Percentiles rank a stretch among this genome's conserved stretches.
phyloP scores from a whole-genome alignment of 64 coral and sea anemone species.

The Montipora sp. region DNA sequence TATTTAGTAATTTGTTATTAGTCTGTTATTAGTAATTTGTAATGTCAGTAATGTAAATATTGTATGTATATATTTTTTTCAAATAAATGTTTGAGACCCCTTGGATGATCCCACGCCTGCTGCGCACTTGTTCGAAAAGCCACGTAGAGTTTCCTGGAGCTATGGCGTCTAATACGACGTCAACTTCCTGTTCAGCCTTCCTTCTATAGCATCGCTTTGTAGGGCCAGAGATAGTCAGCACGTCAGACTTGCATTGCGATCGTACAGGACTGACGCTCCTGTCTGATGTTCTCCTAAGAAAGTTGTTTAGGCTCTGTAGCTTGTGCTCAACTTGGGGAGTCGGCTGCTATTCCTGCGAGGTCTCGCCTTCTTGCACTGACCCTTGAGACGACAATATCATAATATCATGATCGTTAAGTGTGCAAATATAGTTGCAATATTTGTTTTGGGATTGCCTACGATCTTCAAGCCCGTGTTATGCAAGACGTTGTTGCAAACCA shows the following conservation, averaged over 20 bases:
- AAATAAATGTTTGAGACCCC: too few species aligned
- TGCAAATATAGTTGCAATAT: neutral
- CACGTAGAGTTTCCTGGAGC: conserved; percentile 32
- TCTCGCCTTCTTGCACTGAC: neutral
- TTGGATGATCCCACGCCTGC: neutral
- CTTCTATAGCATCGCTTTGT: conserved; percentile 9
- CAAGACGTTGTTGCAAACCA: neutral
- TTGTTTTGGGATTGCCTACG: neutral
- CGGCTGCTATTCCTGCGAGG: conserved; percentile 8
- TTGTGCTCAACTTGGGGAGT: conserved; percentile 17
- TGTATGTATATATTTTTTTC: too few species aligned
- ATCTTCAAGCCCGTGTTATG: neutral
- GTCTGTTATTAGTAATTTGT: too few species aligned
- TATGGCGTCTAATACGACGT: conserved; percentile 40
- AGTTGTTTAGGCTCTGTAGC: conserved; percentile 30
- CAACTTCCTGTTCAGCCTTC: conserved; percentile 41
- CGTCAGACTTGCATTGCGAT: neutral
- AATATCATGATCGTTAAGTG: too few species aligned
- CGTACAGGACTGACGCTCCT: neutral
- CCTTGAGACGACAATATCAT: neutral
- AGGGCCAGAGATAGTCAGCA: neutral
- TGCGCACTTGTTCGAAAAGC: conserved; percentile 11
- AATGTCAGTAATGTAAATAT: too few species aligned
- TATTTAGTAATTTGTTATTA: too few species aligned
- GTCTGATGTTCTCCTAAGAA: neutral